Evolutionary conservation across 2,888 invertebrate genomes (phyloP).

Genomic region (Periphyllus acericola): DNA sequence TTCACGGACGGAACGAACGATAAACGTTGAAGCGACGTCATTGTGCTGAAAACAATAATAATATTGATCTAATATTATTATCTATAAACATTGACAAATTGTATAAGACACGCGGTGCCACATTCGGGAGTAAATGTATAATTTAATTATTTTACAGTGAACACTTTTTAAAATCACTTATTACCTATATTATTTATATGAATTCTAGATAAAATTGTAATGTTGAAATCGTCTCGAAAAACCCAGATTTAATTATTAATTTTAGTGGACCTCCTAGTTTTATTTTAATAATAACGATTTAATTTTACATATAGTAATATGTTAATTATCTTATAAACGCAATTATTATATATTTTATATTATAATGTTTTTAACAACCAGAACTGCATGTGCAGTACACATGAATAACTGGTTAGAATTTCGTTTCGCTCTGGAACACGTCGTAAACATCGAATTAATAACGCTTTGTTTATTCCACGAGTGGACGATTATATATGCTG

Average conservation of each 20-base stretch:
- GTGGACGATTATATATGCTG: background rate
- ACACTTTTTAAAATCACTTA: background rate
- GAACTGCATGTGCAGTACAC: no score
- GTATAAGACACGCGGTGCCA: background rate
- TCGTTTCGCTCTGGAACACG: background rate
- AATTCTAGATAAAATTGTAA: background rate
- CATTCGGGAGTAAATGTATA: background rate
- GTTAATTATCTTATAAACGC: background rate
- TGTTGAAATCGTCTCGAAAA: background rate
- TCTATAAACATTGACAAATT: no score
- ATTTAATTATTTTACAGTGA: background rate
- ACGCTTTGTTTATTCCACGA: background rate
- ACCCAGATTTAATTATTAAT: background rate
- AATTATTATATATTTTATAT: background rate
- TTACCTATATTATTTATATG: background rate
- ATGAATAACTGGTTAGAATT: background rate
- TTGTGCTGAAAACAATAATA: constrained; percentile 32
- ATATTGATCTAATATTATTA: background rate
- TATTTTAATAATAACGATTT: background rate
- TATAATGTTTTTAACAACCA: no score
- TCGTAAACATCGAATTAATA: background rate
- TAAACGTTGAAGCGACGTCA: constrained; percentile 57
- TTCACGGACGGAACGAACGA: constrained; percentile 59
- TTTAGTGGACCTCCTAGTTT: background rate
- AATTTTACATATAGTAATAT: background rate